Conservation (phyloP, 2,113 vertebrate species). For the Polypterus senegalus region DNA sequence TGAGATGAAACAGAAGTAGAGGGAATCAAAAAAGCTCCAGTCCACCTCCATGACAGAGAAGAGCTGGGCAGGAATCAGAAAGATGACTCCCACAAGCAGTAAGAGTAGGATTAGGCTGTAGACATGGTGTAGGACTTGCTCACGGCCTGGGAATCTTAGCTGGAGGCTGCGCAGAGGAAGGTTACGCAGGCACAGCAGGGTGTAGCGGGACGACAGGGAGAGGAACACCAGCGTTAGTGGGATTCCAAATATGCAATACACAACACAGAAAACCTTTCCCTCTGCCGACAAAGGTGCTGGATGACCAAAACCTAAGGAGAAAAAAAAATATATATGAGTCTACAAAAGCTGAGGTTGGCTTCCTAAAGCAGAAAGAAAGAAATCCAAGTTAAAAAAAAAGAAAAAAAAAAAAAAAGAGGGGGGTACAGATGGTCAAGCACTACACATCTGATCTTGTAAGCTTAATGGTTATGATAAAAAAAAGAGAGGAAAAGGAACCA, state of each 20-base stretch:
- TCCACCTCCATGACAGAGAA: constrained; percentile 33
- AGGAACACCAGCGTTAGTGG: constrained; percentile 47
- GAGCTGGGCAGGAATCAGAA: constrained; percentile 43
- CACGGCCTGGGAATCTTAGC: constrained; percentile 31
- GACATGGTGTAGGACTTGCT: constrained; percentile 25
- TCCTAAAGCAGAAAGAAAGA: too few species aligned
- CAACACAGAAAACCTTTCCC: constrained; percentile 53
- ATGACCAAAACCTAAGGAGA: constrained; percentile 47
- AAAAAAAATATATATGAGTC: too few species aligned
- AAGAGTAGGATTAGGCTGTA: constrained; percentile 26
- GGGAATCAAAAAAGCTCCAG: constrained; percentile 47
- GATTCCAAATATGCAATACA: constrained; percentile 49
- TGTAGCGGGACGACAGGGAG: constrained; percentile 32
- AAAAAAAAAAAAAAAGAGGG: too few species aligned
- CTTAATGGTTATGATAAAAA: too few species aligned
- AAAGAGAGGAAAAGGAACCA: too few species aligned
- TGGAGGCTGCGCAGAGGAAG: constrained; percentile 26
- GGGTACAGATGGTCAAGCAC: too few species aligned
- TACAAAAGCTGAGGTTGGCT: too few species aligned
- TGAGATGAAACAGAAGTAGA: constrained; percentile 61
- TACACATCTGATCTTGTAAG: too few species aligned
- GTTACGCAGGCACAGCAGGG: constrained; percentile 36
- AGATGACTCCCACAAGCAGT: constrained; percentile 29
- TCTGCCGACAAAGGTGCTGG: constrained; percentile 41
- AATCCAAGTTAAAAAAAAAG: too few species aligned